Conservation (phyloP, 2,113 vertebrate genomes). For the Dolichallabes microphthalmus region DNA sequence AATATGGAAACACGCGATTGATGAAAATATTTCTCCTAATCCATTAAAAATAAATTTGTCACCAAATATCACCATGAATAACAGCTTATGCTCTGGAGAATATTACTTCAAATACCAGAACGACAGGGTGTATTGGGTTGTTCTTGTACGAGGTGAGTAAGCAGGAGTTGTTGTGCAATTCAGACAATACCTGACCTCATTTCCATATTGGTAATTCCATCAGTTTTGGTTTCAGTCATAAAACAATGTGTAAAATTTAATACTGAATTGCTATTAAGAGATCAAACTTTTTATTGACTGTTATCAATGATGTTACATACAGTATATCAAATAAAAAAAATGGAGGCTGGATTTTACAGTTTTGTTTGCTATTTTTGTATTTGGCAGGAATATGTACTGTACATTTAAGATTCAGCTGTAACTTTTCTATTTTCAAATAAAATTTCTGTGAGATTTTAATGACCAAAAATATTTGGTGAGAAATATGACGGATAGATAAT, state of each 20-base stretch:
- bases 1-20: neutral
- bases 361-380: neutral
- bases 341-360: neutral
- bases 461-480: neutral
- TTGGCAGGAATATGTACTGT: neutral
- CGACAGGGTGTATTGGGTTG: neutral
- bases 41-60: accelerated
- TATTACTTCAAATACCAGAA: neutral
- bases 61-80: slow-evolving; percentile 4
- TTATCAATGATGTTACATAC: neutral
- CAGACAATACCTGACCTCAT: neutral
- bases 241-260: neutral
- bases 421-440: neutral
- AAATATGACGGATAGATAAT: neutral
- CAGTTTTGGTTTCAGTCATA: neutral
- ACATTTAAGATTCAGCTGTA: neutral
- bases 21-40: accelerated
- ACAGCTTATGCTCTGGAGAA: slow-evolving; percentile 32
- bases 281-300: neutral
- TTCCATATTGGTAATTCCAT: neutral
- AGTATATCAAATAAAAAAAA: neutral
- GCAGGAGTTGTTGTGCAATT: neutral
- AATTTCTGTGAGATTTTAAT: neutral
- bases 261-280: neutral
- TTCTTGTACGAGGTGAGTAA: slow-evolving; percentile 47